A percentile compares a stretch with the other conserved stretches of the same genome.
These are phyloP conservation scores for Ernsta delagoae DNA, from an alignment of 2,888 invertebrate genomes.

Conservation along the genomic window DNA sequence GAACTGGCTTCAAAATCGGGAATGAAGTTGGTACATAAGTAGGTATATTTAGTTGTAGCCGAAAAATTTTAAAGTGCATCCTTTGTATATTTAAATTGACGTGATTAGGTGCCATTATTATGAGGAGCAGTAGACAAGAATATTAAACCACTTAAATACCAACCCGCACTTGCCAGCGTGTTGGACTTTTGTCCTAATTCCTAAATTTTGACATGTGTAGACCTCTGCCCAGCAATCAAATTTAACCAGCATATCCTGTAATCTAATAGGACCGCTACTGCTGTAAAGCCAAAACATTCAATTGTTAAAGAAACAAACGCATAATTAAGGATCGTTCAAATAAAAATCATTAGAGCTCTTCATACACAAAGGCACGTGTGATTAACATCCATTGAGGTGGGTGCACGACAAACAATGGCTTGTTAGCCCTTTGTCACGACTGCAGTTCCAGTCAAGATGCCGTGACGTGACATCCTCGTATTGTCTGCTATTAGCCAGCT, in stretches of 20 bases:
- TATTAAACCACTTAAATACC: too few relatives aligned
- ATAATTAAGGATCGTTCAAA: constrained; percentile 34
- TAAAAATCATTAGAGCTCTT: constrained; percentile 39
- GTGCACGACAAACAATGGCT: constrained; percentile 72
- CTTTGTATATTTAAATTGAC: too few relatives aligned
- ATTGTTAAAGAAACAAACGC: background rate
- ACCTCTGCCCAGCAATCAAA: too few relatives aligned
- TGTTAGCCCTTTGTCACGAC: constrained; percentile 77
- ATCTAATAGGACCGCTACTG: too few relatives aligned
- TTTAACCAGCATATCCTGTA: too few relatives aligned
- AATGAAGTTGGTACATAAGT: background rate
- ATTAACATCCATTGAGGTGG: constrained; percentile 44
- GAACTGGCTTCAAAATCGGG: constrained; percentile 44
- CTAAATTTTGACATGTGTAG: too few relatives aligned
- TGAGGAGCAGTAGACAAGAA: too few relatives aligned
- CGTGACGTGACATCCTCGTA: constrained; percentile 72
- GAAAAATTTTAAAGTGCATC: background rate
- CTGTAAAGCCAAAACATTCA: too few relatives aligned
- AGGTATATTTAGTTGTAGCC: background rate
- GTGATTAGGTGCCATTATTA: too few relatives aligned
- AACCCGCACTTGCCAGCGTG: too few relatives aligned
- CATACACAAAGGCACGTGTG: constrained; percentile 44
- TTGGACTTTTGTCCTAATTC: too few relatives aligned
- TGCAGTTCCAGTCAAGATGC: constrained; percentile 55
- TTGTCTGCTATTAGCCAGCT: constrained; percentile 70